Evolutionary conservation across 2,888 invertebrate genomes (phyloP).

Genomic region (Polietes domitor): DNA sequence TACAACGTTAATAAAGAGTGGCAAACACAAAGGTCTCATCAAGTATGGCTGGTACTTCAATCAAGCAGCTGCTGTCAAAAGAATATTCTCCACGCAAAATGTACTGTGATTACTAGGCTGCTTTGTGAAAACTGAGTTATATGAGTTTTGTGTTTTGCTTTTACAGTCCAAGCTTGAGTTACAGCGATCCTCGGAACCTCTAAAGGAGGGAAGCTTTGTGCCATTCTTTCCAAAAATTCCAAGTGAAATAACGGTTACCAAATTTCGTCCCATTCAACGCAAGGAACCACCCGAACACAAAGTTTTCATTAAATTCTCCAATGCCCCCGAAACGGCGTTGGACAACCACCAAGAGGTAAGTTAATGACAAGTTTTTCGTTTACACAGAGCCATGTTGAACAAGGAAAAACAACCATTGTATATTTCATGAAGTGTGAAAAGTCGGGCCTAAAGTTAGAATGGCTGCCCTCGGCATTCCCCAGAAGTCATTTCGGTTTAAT

Average conservation of each 20-base stretch:
- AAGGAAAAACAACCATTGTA: slow-evolving; percentile 78
- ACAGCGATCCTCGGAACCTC: slow-evolving; percentile 55
- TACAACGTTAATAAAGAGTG: slow-evolving; percentile 84
- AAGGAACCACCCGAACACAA: slow-evolving; percentile 30
- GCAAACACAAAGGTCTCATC: slow-evolving; percentile 85
- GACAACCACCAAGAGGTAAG: slow-evolving; percentile 46
- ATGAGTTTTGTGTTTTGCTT: background rate
- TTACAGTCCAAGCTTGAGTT: slow-evolving; percentile 51
- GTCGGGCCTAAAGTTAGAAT: slow-evolving; percentile 87
- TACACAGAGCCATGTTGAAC: background rate
- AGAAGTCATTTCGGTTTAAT: slow-evolving; percentile 87
- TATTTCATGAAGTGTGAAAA: slow-evolving; percentile 80
- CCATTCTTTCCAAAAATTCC: slow-evolving; percentile 30
- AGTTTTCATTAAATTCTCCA: slow-evolving; percentile 52
- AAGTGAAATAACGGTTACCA: slow-evolving; percentile 17
- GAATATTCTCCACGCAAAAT: slow-evolving; percentile 85
- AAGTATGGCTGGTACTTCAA: slow-evolving; percentile 88
- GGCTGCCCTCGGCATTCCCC: slow-evolving; percentile 88
- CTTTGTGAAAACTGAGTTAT: slow-evolving; percentile 56
- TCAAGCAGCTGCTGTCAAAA: slow-evolving; percentile 86
- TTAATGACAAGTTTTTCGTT: background rate
- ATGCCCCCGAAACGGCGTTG: slow-evolving; percentile 25
- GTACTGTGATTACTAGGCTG: slow-evolving; percentile 64
- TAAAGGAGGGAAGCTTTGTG: slow-evolving; percentile 62
- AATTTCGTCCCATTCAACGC: background rate